phyloP scores from a whole-genome alignment of 2,888 invertebrate species.

The Orthonychiurus folsomi region DNA sequence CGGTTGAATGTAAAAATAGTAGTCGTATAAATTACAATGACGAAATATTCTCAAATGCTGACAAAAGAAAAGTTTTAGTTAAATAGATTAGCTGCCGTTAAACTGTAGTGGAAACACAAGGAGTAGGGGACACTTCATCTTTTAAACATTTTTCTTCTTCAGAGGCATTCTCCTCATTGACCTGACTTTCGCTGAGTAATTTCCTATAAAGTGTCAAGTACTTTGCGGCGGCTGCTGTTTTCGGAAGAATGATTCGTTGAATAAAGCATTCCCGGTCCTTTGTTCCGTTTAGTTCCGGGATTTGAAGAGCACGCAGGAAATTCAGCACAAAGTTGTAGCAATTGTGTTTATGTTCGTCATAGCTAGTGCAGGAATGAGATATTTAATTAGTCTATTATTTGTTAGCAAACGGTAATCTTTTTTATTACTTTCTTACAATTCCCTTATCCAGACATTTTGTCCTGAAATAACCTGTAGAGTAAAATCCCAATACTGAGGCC shows the following conservation, averaged over 20 bases:
- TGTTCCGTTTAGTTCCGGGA: slow-evolving; percentile 61
- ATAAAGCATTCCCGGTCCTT: slow-evolving; percentile 62
- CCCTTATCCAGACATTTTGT: slow-evolving; percentile 41
- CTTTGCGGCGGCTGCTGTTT: slow-evolving; percentile 71
- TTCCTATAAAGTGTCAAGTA: slow-evolving; percentile 73
- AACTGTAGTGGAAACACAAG: no score
- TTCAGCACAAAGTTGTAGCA: slow-evolving; percentile 79
- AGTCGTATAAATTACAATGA: no score
- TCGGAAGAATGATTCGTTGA: slow-evolving; percentile 68
- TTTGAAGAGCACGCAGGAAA: slow-evolving; percentile 63
- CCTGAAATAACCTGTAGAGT: slow-evolving; percentile 53
- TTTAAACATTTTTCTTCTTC: no score
- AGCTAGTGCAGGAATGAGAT: slow-evolving; percentile 44
- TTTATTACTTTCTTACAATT: slow-evolving; percentile 36
- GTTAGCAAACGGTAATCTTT: neutral
- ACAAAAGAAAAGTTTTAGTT: no score
- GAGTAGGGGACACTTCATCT: no score
- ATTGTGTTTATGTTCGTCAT: slow-evolving; percentile 67
- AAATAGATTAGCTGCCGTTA: no score
- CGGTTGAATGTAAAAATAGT: no score
- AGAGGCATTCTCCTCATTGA: no score
- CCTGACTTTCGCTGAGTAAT: slow-evolving; percentile 47
- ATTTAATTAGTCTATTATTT: slow-evolving; percentile 4
- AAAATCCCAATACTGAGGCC: slow-evolving; percentile 58
- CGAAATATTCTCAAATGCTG: no score